Evolutionary conservation across 2,797 vertebrate genomes (phyloP), one percentile per base, ranked within the genome.

Genomic region (Pseudochromis fuscus): DNA sequence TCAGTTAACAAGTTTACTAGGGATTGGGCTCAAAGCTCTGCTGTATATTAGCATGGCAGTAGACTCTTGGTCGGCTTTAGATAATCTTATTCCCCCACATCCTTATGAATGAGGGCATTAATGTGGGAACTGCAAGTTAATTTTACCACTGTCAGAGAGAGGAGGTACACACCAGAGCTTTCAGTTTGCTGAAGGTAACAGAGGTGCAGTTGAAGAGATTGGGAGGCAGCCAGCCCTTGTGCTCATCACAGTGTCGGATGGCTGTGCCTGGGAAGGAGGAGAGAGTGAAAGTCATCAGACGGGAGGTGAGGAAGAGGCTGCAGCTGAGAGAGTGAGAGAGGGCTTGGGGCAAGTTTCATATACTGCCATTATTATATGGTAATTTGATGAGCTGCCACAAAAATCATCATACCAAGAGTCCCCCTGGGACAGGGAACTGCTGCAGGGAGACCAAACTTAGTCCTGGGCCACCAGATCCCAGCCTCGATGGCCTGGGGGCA

Each of bases 121-220:
- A 42, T 58, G 44, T 46, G 15, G 11, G 48, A 46, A 19, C 7
- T 12, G 15, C 23, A 3, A 0, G 4, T 28, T 13, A 31, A 2
- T 30, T 53, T 48, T 27, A 16, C 49, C 28, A 46, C 0, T 38
- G 42, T 23, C 59, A 45, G 21, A 33, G 19, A 33, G 13, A 42
- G 12, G 25, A 66, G 46, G 37, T 57, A 92, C 96, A 79, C 82
- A 97, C 96, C 67, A 96, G 92, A 33, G 87, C 84, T 86, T 95
- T 96, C 42, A 99, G 94, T 61, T 92, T 92, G 45, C 94, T 94
- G 91, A 98, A 98, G 76, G 95, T 94, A 67, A 95, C 27, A 0
- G 96, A 94, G 0, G 96, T 98, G 67, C 97, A 99, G 92, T 98
- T 98, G 92, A 98, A 97, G 86, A 99, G 96, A 78, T 96, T 95